A percentile compares a stretch with the other conserved stretches of the same genome.
These are phyloP conservation scores for Dorcus parallelipipedus DNA, from an alignment of 2,888 invertebrate species.

Conservation along the genomic window DNA sequence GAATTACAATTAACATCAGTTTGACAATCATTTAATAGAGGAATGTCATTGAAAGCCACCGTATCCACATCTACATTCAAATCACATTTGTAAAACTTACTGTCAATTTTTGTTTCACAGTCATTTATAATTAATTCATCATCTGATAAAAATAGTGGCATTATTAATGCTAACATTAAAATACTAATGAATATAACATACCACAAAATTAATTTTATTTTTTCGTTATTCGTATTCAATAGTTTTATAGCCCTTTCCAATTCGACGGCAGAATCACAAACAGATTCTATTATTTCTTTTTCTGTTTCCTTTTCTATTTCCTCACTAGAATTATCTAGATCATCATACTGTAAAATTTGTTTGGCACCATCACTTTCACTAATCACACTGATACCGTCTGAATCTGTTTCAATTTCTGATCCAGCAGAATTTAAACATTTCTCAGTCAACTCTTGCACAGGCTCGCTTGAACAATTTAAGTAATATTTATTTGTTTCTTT, in stretches of 20 bases:
- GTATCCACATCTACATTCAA: too few relatives aligned
- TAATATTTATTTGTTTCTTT: conserved; percentile 11
- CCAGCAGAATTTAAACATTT: conserved; percentile 9
- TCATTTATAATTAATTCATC: background rate
- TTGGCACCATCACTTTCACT: conserved; percentile 16
- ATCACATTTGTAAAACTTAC: background rate
- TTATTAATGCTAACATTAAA: background rate
- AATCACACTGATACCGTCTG: conserved; percentile 29
- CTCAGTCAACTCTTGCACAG: conserved; percentile 21
- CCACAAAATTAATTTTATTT: background rate
- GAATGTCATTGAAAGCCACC: too few relatives aligned
- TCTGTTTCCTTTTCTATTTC: conserved; percentile 2
- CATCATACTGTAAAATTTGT: background rate
- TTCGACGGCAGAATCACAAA: background rate
- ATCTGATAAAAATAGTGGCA: background rate
- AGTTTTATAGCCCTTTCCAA: too few relatives aligned
- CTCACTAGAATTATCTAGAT: conserved; percentile 9
- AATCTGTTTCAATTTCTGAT: conserved; percentile 23
- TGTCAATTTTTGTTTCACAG: background rate
- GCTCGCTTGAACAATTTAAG: conserved; percentile 19
- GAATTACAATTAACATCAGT: too few relatives aligned
- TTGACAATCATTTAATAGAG: too few relatives aligned
- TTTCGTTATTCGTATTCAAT: too few relatives aligned
- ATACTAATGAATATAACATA: background rate
- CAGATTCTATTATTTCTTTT: background rate